Evolutionary conservation across 53 echinoderm and acorn worm species (phyloP), one percentile per base, ranked within the genome.

Genomic region (Arbacia lixula): DNA sequence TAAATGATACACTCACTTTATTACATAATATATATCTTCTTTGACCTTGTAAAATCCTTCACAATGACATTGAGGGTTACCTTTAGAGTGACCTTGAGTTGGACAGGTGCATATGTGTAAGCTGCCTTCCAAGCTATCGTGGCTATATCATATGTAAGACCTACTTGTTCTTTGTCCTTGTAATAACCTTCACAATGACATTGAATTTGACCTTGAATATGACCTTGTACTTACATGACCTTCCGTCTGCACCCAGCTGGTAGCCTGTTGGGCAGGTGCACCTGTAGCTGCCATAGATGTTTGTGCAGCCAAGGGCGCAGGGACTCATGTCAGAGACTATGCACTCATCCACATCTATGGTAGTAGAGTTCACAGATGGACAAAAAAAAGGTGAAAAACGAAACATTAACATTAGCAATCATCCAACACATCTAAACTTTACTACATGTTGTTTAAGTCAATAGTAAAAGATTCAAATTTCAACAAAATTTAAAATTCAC

Each of bases 231-330:
- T 75, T 55, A 83, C 91, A 94, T 82, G 89, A 89, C 37, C 87
- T 78, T 30, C 88, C 91, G 66, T 91, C 88, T 19, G 72, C 76
- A 36, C 61, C 85, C 1, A 95, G 86, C 28, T 85, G 87, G 72
- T 90, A 90, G 34, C 84, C 83, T 0, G 83, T 40, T 31, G 90
- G 90, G 68, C 95, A 95, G 26, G 57, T 65, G 60, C 95, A 95
- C n/a, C 52, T 68, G 67, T 87, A 92, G 52, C 95, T 95, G 2
- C 92, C 95, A 29, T 71, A 37, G 53, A 83, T 76, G 68, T 95
- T 95, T 29, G 85, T 57, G 35, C 95, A 95, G 2, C 85, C 56
- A 39, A 92, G 87, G 24, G 85, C 66, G 69, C 92, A 95, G 4
- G 92, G 95, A 31, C 84, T 84, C 65, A 84, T 84, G 63, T 71